Conservation (phyloP, 2,888 invertebrate species). For the Sphaerophoria rueppellii region DNA sequence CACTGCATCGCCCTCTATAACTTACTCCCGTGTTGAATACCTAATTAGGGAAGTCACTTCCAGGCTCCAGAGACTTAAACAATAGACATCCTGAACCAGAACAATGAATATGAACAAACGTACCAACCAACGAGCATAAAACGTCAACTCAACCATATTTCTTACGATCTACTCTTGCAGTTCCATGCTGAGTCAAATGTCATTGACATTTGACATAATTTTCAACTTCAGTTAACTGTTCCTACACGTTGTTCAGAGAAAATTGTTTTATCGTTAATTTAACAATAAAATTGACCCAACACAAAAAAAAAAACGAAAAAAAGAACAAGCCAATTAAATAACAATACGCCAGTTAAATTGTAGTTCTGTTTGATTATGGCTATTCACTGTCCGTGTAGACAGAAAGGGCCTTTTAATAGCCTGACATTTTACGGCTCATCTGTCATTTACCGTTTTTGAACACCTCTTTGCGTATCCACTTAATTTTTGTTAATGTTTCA, state of each 20-base stretch:
- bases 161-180: background rate
- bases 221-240: background rate
- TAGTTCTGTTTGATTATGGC: background rate
- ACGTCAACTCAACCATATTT: background rate
- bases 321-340: slow-evolving; percentile 1
- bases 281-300: slow-evolving; percentile 42
- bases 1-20: slow-evolving; percentile 5
- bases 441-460: slow-evolving; percentile 20
- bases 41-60: slow-evolving; percentile 52
- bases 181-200: slow-evolving; percentile 10
- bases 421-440: background rate
- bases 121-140: background rate
- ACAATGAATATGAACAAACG: slow-evolving; percentile 43
- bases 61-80: slow-evolving; percentile 41
- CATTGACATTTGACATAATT: slow-evolving; percentile 56
- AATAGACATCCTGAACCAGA: slow-evolving; percentile 56
- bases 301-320: background rate
- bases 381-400: background rate
- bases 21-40: slow-evolving; percentile 45
- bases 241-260: background rate
- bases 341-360: background rate
- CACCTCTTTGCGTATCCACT: slow-evolving; percentile 41
- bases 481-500: slow-evolving; percentile 35
- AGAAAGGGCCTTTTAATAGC: background rate
- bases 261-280: slow-evolving; percentile 14